Base-by-base conservation (phyloP, 2,797 vertebrate genomes). In the Manis pentadactyla region DNA sequence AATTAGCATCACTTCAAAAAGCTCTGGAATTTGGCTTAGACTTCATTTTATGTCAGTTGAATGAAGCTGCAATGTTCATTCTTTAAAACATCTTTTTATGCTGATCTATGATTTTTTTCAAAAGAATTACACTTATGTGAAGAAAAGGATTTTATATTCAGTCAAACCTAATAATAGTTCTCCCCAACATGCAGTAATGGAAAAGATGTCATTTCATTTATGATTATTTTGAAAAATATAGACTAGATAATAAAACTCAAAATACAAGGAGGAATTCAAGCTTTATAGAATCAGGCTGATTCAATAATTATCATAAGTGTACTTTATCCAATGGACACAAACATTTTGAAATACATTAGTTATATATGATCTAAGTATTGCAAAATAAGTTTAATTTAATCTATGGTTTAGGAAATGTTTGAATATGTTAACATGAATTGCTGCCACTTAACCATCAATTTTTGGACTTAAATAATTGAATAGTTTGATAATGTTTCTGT, bases 31-130 rank as follows among this genome's bases (percentile, higher is more conserved):
- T 97, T 98, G 95, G 42, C 73, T 96, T 96, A 61, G 63, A 63
- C 87, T 97, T 97, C 46, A 84, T 96, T 97, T 97, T 88, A 68
- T 91, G 89, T 97, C 64, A 93, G 46, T 92, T 96, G 96, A 94
- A 96, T 68, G 92, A 97, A 96, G 63, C 81, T 94, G 57, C 93
- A 98, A 93, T 69, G 59, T 71, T 98, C 86, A 96, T 91, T 93
- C 23, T 98, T 97, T 93, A 51, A 71, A 88, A 25, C 87, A 78
- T 96, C 78, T 57, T 93, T 97, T 97, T 97, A 37, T 97, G 93
- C 95, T 97, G 97, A 96, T 84, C 25, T 71, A 71, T 92, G 73
- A 71, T 19, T 96, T 97, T 13, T 13, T 96, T 92, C 14, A 86
- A 42, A 92, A 74, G 74, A 97, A 75, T 88, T 97, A 5, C 27